A percentile compares a stretch with the other conserved stretches of the same genome.
These are phyloP conservation scores for Rhagologus leucostigma DNA, from an alignment of 2,113 vertebrate genomes.

Conservation along the genomic window DNA sequence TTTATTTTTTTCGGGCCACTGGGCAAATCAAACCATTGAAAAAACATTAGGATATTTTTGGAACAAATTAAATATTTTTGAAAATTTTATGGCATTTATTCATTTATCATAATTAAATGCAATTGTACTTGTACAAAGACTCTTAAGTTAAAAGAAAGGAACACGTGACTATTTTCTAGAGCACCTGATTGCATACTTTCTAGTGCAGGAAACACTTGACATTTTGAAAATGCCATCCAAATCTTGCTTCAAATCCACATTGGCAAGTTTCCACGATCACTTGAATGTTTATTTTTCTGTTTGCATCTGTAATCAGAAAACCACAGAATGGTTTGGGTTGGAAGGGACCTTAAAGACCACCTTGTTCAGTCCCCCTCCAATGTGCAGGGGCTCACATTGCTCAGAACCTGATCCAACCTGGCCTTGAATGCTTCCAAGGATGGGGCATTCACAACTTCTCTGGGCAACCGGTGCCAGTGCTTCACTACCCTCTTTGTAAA, in stretches of 20 bases:
- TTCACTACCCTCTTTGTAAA: background rate
- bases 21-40: background rate
- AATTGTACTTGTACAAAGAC: background rate
- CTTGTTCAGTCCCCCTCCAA: fast-evolving
- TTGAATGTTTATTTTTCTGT: background rate
- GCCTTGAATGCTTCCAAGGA: background rate
- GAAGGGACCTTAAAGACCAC: background rate
- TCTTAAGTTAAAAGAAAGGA: background rate
- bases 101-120: background rate
- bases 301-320: background rate
- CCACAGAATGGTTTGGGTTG: background rate
- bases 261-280: background rate
- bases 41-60: background rate
- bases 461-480: background rate
- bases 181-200: background rate
- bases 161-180: background rate
- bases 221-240: background rate
- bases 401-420: background rate
- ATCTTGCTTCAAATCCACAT: background rate
- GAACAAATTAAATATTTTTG: background rate
- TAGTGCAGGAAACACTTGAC: background rate
- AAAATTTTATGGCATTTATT: background rate
- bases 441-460: background rate
- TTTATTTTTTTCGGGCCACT: background rate
- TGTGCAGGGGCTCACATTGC: too few relatives aligned